These are phyloP conservation scores for Lasioglossum calceatum DNA, from an alignment of 2,888 invertebrate species.

Conservation along the genomic window DNA sequence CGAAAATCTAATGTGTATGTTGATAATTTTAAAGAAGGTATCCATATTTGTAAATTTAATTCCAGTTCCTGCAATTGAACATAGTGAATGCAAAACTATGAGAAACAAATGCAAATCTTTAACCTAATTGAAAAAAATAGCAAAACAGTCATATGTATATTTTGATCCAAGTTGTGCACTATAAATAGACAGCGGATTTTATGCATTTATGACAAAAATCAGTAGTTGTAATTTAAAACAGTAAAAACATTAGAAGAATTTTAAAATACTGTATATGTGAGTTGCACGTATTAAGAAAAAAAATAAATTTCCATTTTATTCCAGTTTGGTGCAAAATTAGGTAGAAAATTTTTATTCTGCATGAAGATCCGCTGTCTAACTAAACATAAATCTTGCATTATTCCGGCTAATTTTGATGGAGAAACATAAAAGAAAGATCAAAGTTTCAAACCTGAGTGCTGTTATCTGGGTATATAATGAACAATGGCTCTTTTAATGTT, in stretches of 20 bases:
- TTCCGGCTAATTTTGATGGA: background rate
- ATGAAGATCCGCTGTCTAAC: too few species aligned
- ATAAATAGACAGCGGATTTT: background rate
- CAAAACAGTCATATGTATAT: conserved; percentile 1
- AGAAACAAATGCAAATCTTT: background rate
- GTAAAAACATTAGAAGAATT: too few species aligned
- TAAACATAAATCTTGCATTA: background rate
- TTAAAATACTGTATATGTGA: too few species aligned
- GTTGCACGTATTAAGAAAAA: too few species aligned
- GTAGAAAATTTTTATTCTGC: too few species aligned
- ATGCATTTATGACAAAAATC: too few species aligned
- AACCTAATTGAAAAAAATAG: background rate
- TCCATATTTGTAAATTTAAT: conserved; percentile 69
- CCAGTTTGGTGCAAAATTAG: too few species aligned
- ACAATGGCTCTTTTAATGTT: conserved; percentile 32
- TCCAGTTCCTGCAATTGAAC: conserved; percentile 69
- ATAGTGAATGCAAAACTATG: background rate
- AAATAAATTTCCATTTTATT: too few species aligned
- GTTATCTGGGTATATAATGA: conserved; percentile 46
- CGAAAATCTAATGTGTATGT: conserved; percentile 72
- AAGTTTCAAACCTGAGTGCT: conserved; percentile 41
- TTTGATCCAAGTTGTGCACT: background rate
- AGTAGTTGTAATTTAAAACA: too few species aligned
- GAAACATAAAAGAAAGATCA: background rate
- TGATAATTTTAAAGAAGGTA: conserved; percentile 71